Evolutionary conservation across 1,140 invertebrate species (phyloP).

Genomic region (Drosophila paulistorum): DNA sequence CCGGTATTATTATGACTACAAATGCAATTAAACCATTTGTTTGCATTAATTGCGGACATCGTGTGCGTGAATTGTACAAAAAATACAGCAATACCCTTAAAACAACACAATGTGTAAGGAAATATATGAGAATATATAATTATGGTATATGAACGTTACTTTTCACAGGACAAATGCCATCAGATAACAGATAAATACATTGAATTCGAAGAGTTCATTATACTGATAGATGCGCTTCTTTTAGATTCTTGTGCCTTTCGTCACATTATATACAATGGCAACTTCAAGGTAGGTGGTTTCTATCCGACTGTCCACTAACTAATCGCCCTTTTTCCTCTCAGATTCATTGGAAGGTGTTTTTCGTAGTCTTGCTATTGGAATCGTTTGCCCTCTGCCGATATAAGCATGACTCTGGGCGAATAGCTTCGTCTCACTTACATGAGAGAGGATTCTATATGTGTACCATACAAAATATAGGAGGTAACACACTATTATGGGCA

Average conservation of each 20-base stretch:
- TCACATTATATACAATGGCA: slow-evolving; percentile 91
- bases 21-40: slow-evolving; percentile 73
- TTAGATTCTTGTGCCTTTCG: slow-evolving; percentile 91
- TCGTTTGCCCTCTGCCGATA: slow-evolving; percentile 85
- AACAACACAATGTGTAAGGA: slow-evolving; percentile 89
- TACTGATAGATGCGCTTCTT: slow-evolving; percentile 92
- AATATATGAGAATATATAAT: not conserved
- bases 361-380: slow-evolving; percentile 85
- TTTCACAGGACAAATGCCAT: slow-evolving; percentile 87
- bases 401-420: slow-evolving; percentile 65
- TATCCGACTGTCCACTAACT: not conserved
- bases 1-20: slow-evolving; percentile 20
- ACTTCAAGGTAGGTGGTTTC: slow-evolving; percentile 85
- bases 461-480: slow-evolving; percentile 70
- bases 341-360: slow-evolving; percentile 86
- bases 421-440: slow-evolving; percentile 83
- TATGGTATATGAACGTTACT: not conserved
- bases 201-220: slow-evolving; percentile 93
- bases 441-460: slow-evolving; percentile 85
- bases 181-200: slow-evolving; percentile 93
- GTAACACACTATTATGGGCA: slow-evolving; percentile 39
- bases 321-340: slow-evolving; percentile 61
- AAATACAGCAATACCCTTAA: slow-evolving; percentile 88
- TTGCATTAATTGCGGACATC: slow-evolving; percentile 88
- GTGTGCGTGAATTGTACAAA: slow-evolving; percentile 86